phyloP scores from a whole-genome alignment of 1,140 invertebrate species.

The Cyphomyrmex costatus region DNA sequence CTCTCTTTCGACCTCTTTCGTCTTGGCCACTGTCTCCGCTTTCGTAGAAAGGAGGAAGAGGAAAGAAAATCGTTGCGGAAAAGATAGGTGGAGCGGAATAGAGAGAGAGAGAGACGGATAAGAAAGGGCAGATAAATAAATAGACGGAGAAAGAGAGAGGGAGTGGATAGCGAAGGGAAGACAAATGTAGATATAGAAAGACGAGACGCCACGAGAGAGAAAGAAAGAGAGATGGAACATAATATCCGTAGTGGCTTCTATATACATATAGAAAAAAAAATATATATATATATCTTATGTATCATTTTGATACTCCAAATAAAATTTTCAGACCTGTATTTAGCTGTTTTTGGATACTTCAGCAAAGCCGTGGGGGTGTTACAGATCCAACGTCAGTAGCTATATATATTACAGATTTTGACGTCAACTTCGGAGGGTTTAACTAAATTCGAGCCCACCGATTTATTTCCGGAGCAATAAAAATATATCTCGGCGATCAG shows the following conservation, averaged over 20 bases:
- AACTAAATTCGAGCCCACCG: neutral
- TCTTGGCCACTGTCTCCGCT: constrained; percentile 36
- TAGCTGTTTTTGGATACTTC: too few relatives aligned
- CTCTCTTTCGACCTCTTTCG: constrained; percentile 46
- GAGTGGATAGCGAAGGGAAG: neutral
- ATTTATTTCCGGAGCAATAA: neutral
- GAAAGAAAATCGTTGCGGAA: neutral
- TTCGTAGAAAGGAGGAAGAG: constrained; percentile 22
- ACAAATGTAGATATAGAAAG: neutral
- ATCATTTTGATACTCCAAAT: too few relatives aligned
- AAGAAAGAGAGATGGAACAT: too few relatives aligned
- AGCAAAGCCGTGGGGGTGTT: too few relatives aligned
- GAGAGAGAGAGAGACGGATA: neutral
- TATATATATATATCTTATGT: too few relatives aligned
- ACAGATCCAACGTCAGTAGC: too few relatives aligned
- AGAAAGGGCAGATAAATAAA: constrained; percentile 22
- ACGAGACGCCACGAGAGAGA: neutral
- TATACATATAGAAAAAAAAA: too few relatives aligned
- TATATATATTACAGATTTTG: too few relatives aligned
- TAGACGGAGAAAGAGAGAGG: constrained; percentile 16
- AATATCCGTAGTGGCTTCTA: neutral
- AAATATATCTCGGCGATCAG: neutral
- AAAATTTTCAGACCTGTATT: too few relatives aligned
- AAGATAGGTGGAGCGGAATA: neutral
- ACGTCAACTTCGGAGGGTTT: neutral